phyloP scores from a whole-genome alignment of 1,140 invertebrate genomes.

The Eriosoma lanigerum region DNA sequence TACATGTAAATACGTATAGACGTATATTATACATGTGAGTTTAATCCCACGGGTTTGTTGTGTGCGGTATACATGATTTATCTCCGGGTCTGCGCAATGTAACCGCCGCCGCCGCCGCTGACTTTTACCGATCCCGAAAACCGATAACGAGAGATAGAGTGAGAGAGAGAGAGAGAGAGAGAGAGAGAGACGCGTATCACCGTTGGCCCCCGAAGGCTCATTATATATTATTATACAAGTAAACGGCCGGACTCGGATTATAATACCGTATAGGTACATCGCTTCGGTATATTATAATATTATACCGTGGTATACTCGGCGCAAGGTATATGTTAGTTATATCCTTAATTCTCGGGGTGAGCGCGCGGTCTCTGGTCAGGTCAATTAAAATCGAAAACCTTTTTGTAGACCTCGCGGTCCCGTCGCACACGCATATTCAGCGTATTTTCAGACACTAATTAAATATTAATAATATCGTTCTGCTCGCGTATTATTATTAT shows the following conservation, averaged over 20 bases:
- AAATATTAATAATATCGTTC: not conserved
- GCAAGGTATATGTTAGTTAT: not conserved
- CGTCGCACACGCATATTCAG: not conserved
- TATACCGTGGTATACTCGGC: not conserved
- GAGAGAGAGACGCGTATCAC: not conserved
- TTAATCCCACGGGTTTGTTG: conserved; percentile 20
- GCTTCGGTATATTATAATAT: conserved; percentile 9
- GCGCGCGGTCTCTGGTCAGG: not conserved
- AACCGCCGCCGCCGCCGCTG: conserved; percentile 9
- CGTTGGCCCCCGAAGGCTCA: conserved; percentile 24
- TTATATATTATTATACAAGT: no score
- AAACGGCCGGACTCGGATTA: not conserved
- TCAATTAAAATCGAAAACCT: conserved; percentile 27
- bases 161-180: not conserved
- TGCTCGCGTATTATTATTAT: no score
- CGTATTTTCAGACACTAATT: not conserved
- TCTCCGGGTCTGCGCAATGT: not conserved
- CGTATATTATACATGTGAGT: no score
- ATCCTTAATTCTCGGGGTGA: conserved; percentile 3
- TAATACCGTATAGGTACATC: not conserved
- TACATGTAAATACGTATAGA: no score
- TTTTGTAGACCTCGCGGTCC: not conserved
- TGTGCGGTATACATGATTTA: conserved; percentile 2
- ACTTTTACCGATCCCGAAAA: conserved; percentile 42
- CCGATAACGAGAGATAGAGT: not conserved